Conservation (phyloP, 2,797 vertebrate species). For the Halcyon badia region DNA sequence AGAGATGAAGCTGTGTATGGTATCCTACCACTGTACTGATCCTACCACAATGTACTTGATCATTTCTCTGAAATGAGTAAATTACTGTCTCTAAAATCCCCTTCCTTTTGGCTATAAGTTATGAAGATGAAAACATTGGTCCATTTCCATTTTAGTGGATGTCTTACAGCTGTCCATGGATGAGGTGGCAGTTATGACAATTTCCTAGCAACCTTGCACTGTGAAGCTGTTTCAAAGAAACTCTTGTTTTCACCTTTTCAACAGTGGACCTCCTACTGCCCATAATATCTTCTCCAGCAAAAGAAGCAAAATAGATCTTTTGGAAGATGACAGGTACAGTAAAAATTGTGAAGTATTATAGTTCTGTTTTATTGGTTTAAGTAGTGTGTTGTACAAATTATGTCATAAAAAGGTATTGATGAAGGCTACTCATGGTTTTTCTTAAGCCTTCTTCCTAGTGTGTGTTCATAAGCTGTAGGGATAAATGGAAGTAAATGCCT, state of each 20-base stretch:
- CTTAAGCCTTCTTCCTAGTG: not conserved
- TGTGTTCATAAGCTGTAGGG: not conserved
- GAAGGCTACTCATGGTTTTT: not conserved
- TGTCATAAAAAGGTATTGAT: not conserved
- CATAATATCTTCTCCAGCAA: not conserved
- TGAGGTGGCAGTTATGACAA: not conserved
- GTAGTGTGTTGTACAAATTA: not conserved
- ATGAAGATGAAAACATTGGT: not conserved
- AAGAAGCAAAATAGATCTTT: not conserved
- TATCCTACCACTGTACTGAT: accelerated
- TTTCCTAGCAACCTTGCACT: not conserved
- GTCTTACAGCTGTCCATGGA: not conserved
- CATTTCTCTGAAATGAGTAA: not conserved
- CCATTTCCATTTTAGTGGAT: not conserved
- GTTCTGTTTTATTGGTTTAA: not conserved
- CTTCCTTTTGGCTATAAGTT: not conserved
- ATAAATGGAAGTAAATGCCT: not conserved
- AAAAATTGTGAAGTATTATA: not conserved
- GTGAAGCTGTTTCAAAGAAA: not conserved
- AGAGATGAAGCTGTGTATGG: accelerated
- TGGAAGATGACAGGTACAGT: not conserved
- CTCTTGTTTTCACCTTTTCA: not conserved
- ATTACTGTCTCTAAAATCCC: not conserved
- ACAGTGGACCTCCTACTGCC: not conserved
- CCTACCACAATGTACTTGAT: not conserved